Percentiles rank a stretch among this genome's conserved stretches.
These are phyloP conservation scores for Halocaridina rubra DNA, from an alignment of 2,888 invertebrate genomes.

Conservation along the genomic window DNA sequence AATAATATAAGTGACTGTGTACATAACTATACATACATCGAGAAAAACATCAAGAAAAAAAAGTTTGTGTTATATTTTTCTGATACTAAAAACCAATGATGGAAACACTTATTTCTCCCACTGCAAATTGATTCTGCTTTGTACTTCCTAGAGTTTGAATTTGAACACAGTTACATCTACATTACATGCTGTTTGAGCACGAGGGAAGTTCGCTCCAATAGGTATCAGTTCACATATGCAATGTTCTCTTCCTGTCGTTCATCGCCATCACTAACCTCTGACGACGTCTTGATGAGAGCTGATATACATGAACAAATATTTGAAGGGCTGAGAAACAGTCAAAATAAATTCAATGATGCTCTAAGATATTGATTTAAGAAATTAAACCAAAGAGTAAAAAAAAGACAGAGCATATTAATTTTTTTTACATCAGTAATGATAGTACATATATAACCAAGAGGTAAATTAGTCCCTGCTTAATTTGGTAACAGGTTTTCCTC, in stretches of 20 bases:
- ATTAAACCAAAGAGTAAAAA: too few relatives aligned
- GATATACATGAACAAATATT: too few relatives aligned
- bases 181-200: conserved; percentile 15
- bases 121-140: conserved; percentile 36
- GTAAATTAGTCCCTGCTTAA: too few relatives aligned
- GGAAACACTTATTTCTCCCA: conserved; percentile 35
- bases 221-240: background rate
- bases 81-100: conserved; percentile 26
- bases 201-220: background rate
- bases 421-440: too few relatives aligned
- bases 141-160: conserved; percentile 39
- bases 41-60: conserved; percentile 58
- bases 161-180: conserved; percentile 13
- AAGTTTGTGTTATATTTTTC: conserved; percentile 30
- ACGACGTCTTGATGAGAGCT: background rate
- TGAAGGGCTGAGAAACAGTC: too few relatives aligned
- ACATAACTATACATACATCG: conserved; percentile 57
- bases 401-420: too few relatives aligned
- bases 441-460: too few relatives aligned
- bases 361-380: background rate
- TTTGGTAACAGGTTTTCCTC: too few relatives aligned
- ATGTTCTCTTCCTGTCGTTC: background rate
- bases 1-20: conserved; percentile 58
- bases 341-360: background rate
- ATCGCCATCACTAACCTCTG: background rate